phyloP scores from a whole-genome alignment of 2,797 vertebrate species.

The Liparis tanakae region DNA sequence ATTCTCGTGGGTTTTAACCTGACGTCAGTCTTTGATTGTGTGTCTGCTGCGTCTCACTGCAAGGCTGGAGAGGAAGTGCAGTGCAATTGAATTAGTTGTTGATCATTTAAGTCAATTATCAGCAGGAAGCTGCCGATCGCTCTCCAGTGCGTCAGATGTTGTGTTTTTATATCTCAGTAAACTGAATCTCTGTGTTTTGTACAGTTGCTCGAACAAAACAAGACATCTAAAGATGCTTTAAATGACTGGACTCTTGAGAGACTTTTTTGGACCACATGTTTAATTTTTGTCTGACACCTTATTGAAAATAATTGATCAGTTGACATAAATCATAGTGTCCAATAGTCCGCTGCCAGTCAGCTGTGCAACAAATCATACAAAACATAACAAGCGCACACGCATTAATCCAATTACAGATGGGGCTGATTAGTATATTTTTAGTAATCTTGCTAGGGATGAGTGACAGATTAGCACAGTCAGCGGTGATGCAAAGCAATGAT shows the following conservation, averaged over 20 bases:
- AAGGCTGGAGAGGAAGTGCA: neutral
- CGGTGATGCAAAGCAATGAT: conserved; percentile 41
- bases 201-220: conserved; percentile 3
- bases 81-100: neutral
- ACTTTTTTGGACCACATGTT: neutral
- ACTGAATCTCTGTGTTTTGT: neutral
- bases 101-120: neutral
- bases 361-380: conserved; percentile 10
- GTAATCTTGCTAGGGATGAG: conserved; percentile 75
- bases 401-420: conserved; percentile 72
- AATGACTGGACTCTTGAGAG: neutral
- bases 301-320: neutral
- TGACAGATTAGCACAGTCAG: conserved; percentile 67
- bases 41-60: neutral
- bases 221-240: neutral
- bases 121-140: neutral
- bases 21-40: neutral
- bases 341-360: neutral
- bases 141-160: neutral
- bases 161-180: neutral
- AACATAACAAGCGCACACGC: conserved; percentile 21
- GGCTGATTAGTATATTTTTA: conserved; percentile 79
- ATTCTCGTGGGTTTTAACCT: neutral
- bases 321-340: neutral
- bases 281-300: neutral